Conservation (phyloP, 1,140 invertebrate species). For the Lordiphosa clarofinis region DNA sequence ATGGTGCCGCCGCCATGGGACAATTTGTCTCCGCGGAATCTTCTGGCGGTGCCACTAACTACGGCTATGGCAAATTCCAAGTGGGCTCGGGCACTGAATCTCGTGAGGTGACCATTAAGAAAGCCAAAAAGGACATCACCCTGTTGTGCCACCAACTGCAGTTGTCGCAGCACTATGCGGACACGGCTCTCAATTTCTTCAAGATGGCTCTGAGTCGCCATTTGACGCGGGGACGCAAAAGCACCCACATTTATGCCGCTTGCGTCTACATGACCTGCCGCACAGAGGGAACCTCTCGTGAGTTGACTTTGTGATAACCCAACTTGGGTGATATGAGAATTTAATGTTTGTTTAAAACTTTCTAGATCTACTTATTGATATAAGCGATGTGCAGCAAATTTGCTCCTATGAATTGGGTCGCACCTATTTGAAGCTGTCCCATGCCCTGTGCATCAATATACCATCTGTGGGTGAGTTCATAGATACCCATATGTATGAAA, state of each 20-base stretch:
- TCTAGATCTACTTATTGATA: conserved; percentile 96
- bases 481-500: too few species aligned
- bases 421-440: conserved; percentile 93
- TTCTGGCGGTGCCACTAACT: conserved; percentile 88
- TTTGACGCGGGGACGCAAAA: conserved; percentile 94
- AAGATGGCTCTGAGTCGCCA: conserved; percentile 95
- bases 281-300: conserved; percentile 95
- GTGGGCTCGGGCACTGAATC: conserved; percentile 92
- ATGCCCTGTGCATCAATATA: conserved; percentile 94
- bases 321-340: background rate
- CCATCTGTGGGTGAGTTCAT: conserved; percentile 91
- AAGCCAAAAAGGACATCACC: conserved; percentile 91
- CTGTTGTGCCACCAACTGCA: conserved; percentile 89
- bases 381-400: conserved; percentile 97
- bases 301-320: conserved; percentile 81
- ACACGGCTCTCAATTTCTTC: conserved; percentile 97
- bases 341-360: background rate
- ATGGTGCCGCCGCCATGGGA: conserved; percentile 92
- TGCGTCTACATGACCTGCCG: conserved; percentile 99
- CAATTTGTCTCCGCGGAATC: conserved; percentile 95
- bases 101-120: conserved; percentile 92
- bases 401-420: conserved; percentile 97
- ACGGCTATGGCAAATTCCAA: conserved; percentile 88
- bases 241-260: conserved; percentile 95
- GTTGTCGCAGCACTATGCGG: conserved; percentile 94